Evolutionary conservation across 2,113 vertebrate species (phyloP), one percentile per base, ranked within the genome.

Genomic region (Hirundichthys speculiger): DNA sequence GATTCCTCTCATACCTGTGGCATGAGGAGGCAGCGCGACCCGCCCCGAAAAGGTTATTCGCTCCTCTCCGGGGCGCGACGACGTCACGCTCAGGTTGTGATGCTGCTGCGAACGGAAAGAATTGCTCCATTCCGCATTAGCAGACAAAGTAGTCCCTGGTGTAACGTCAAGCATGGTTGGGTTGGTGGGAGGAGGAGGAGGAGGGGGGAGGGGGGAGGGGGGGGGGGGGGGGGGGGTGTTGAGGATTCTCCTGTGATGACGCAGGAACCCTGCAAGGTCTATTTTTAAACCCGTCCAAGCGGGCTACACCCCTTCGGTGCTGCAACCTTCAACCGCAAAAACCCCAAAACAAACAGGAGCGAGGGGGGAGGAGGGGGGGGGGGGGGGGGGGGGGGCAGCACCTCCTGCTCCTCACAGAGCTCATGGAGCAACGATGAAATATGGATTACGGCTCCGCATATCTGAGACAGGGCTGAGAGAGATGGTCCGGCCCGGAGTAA

Each of bases 211-310:
- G n/a, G n/a, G n/a, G n/a, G n/a, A n/a, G n/a, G n/a, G n/a, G n/a
- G n/a, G n/a, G n/a, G n/a, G n/a, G n/a, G n/a, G n/a, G n/a, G n/a
- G n/a, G n/a, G n/a, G n/a, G n/a, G n/a, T n/a, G n/a, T n/a, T n/a
- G n/a, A 75, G 89, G 84, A 89, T 89, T 89, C 85, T 90, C 85
- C 87, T 83, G 34, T 13, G 74, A 68, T 87, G 89, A 89, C 58
- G 79, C 81, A 88, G 82, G 69, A 77, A 81, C 80, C 60, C 69
- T 79, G 74, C 75, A 71, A 51, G 47, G 45, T 79, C 86, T 90
- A 90, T 91, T 88, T 89, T 87, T 91, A 91, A 78, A 80, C 69
- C 73, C 77, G 75, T 52, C 84, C 71, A 86, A 83, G 75, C 84
- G 77, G 74, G 77, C 77, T 45, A 80, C 83, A 84, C 77, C 78